Base-by-base conservation (phyloP, 2,888 invertebrate genomes). In the Rugalucina vietnamica region DNA sequence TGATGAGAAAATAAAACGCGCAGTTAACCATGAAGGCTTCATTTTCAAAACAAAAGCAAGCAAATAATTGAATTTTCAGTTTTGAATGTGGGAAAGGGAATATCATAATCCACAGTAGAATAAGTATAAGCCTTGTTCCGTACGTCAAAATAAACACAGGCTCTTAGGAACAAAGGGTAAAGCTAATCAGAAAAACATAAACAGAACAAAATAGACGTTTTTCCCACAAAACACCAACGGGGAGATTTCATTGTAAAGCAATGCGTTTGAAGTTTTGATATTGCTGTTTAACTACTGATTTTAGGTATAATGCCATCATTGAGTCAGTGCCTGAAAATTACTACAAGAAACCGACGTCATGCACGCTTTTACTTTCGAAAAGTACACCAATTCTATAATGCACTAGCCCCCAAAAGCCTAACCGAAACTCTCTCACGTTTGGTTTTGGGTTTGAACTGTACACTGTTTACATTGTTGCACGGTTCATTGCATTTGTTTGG, bases 101-200 rank as follows among this genome's bases (percentile, higher is more conserved):
- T 18, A 32, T 65, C 65, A 65, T 65, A 32, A 32, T 32, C 4
- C 32, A 34, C 65, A 65, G 32, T 34, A 65, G 65, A 18, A 34
- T 65, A 65, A 65, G 65, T 65, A 65, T 65, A 65, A 65, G 34
- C 65, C 57, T 71, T 71, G 70, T 72, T 39, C 39, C 39, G 80
- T 81, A 70, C 60, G 78, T 84, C 74, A 82, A 86, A 82, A 86
- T 84, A 86, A 86, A 86, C 86, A 86, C 57, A 39, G 75, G 77
- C 80, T 76, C 76, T 37, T 36, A 36, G 79, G 84, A 86, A 86
- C 86, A 86, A 86, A 86, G 86, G 77, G 54, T 34, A 27, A 32
- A 32, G 81, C 43, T 86, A 86, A 84, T 86, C 84, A 80, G 84
- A 86, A 82, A 82, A 84, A 76, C 86, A 86, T 86, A 82, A 81